phyloP scores from a whole-genome alignment of 2,113 vertebrate species.

The Crotalus viridis region DNA sequence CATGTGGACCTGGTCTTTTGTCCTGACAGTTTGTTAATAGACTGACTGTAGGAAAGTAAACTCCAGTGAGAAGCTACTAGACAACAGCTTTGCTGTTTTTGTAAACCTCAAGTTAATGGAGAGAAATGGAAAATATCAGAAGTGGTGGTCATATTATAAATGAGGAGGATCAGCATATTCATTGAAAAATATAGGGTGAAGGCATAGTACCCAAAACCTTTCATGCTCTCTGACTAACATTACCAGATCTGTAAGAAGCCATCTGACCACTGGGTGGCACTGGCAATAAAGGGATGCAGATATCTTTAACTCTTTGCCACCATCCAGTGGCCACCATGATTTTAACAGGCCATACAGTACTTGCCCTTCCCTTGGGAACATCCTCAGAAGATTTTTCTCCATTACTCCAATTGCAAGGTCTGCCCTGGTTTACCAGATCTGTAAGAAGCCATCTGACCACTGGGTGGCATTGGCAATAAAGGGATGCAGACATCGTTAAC shows the following conservation, averaged over 20 bases:
- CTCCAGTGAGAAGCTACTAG: neutral
- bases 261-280: neutral
- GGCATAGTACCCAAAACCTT: neutral
- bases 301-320: neutral
- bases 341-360: neutral
- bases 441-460: neutral
- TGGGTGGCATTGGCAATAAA: neutral
- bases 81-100: neutral
- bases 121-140: neutral
- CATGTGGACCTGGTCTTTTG: neutral
- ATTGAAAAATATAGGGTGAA: neutral
- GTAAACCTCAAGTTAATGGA: neutral
- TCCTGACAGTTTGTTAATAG: neutral
- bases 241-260: neutral
- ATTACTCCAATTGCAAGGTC: neutral
- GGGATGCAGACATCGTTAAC: neutral
- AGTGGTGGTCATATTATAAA: neutral
- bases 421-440: neutral
- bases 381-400: neutral
- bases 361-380: neutral
- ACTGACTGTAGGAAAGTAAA: neutral
- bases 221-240: neutral
- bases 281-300: neutral
- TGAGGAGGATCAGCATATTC: neutral
- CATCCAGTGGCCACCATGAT: neutral